Conservation (phyloP, 2,113 vertebrate species). For the Megalops atlanticus region DNA sequence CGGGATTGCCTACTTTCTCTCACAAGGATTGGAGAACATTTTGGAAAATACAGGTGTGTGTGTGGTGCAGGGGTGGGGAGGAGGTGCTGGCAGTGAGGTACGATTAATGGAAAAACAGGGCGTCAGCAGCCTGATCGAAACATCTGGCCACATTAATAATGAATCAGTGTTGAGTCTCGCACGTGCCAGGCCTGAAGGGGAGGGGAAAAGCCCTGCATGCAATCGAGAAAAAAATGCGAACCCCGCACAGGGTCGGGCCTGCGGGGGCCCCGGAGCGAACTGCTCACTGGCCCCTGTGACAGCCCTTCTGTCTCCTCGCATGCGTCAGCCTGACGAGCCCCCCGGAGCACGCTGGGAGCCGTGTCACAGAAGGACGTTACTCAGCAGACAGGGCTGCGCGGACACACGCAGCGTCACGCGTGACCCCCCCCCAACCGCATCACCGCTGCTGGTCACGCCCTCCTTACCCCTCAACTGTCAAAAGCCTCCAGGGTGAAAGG, state of each 20-base stretch:
- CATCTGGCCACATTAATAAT: slow-evolving; percentile 76
- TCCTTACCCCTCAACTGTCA: background rate
- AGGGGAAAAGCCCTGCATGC: background rate
- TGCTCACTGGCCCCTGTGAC: slow-evolving; percentile 38
- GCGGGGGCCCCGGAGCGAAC: slow-evolving; percentile 30
- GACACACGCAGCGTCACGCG: background rate
- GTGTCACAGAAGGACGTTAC: slow-evolving; percentile 25
- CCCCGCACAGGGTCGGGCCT: too few relatives aligned
- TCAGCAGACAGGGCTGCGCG: background rate
- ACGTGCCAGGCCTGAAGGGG: slow-evolving; percentile 61
- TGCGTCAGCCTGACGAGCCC: slow-evolving; percentile 46
- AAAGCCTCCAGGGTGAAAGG: background rate
- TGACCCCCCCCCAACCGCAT: too few relatives aligned
- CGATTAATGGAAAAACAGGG: slow-evolving; percentile 45
- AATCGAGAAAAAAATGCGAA: too few relatives aligned
- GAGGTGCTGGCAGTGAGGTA: slow-evolving; percentile 45
- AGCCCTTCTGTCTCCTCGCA: slow-evolving; percentile 28
- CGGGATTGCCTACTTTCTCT: background rate
- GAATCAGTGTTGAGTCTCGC: slow-evolving; percentile 72
- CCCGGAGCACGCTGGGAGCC: slow-evolving; percentile 34
- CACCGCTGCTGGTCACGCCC: background rate
- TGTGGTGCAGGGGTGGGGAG: slow-evolving; percentile 46
- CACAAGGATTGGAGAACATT: slow-evolving; percentile 49
- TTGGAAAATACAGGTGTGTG: slow-evolving; percentile 16
- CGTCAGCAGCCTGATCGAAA: slow-evolving; percentile 57